A percentile compares a stretch with the other conserved stretches of the same genome.
Conservation (phyloP, 2,888 invertebrate species). For the Baronia brevicornis region DNA sequence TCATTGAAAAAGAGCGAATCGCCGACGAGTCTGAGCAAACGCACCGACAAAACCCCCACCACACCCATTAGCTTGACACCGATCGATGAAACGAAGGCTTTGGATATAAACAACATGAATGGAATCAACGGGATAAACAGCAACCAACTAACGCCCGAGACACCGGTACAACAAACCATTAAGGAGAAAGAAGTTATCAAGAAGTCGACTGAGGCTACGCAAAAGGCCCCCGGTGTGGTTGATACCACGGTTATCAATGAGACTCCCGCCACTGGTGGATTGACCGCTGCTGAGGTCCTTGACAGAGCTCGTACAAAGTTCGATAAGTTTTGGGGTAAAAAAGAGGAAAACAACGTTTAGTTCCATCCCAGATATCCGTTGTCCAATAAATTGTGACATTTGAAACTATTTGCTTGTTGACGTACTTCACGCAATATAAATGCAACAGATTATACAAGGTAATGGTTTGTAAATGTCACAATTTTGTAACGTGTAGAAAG, state of each 20-base stretch:
- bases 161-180: slow-evolving; percentile 48
- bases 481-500: slow-evolving; percentile 38
- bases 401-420: slow-evolving; percentile 11
- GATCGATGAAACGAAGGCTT: slow-evolving; percentile 65
- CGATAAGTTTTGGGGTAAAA: slow-evolving; percentile 89
- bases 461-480: slow-evolving; percentile 27
- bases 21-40: slow-evolving; percentile 65
- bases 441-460: background rate
- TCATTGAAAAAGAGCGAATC: slow-evolving; percentile 69
- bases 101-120: slow-evolving; percentile 63
- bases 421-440: slow-evolving; percentile 7
- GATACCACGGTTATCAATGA: slow-evolving; percentile 73
- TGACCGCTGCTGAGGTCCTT: slow-evolving; percentile 82
- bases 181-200: slow-evolving; percentile 59
- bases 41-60: slow-evolving; percentile 69
- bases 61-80: slow-evolving; percentile 68
- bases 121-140: slow-evolving; percentile 45
- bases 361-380: slow-evolving; percentile 24
- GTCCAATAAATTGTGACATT: slow-evolving; percentile 36
- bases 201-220: slow-evolving; percentile 65
- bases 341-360: slow-evolving; percentile 76
- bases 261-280: slow-evolving; percentile 51
- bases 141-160: slow-evolving; percentile 59
- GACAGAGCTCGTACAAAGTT: slow-evolving; percentile 89
- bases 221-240: slow-evolving; percentile 72